Evolutionary conservation across 37 sponge, comb jelly and placozoan species (phyloP).

Genomic region (Aphrocallistes beatrix): DNA sequence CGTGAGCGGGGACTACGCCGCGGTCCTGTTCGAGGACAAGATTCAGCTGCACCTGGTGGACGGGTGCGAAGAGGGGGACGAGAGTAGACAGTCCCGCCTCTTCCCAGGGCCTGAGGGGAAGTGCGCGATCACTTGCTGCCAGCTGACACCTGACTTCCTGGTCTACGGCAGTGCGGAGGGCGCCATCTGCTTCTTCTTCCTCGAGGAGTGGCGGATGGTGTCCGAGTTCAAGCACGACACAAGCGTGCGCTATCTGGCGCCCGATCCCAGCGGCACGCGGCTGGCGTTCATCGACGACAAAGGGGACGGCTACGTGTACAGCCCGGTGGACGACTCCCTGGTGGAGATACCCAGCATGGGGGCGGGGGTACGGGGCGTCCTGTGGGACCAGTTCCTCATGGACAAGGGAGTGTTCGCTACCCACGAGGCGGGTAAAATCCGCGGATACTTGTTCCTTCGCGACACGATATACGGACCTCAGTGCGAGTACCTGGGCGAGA

Average conservation of each 20-base stretch:
- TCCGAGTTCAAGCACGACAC: constrained; percentile 69
- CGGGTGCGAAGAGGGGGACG: constrained; percentile 30
- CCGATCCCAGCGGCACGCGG: constrained; percentile 58
- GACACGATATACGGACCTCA: constrained; percentile 64
- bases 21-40: constrained; percentile 67
- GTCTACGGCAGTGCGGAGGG: constrained; percentile 73
- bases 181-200: constrained; percentile 58
- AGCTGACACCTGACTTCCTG: constrained; percentile 71
- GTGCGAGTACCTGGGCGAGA: constrained; percentile 51
- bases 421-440: constrained; percentile 44
- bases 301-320: constrained; percentile 77
- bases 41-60: constrained; percentile 64
- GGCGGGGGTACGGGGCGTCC: constrained; percentile 39
- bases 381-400: constrained; percentile 71
- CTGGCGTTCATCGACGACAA: constrained; percentile 80
- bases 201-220: constrained; percentile 90
- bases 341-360: constrained; percentile 67
- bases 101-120: constrained; percentile 67
- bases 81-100: constrained; percentile 35
- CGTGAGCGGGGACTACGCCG: constrained; percentile 70
- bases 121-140: constrained; percentile 48
- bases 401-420: constrained; percentile 76
- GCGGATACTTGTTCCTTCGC: constrained; percentile 61
- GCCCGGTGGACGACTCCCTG: constrained; percentile 60
- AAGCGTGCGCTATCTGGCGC: constrained; percentile 56